phyloP scores from a whole-genome alignment of 2,113 vertebrate genomes.

The Desmodus rotundus region DNA sequence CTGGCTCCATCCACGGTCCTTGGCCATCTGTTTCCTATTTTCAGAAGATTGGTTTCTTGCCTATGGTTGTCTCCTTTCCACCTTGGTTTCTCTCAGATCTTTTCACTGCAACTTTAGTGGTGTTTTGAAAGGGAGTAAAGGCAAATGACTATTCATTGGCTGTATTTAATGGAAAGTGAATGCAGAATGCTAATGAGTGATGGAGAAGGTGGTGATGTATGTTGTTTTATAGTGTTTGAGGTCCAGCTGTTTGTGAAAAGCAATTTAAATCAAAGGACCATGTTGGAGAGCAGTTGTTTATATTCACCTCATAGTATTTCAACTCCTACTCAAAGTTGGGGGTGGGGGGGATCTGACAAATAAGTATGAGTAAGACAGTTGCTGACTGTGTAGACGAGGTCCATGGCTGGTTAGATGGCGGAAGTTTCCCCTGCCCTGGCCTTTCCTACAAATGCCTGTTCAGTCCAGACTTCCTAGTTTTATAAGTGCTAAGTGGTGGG shows the following conservation, averaged over 20 bases:
- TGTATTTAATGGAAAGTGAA: constrained; percentile 21
- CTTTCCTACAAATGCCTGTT: background rate
- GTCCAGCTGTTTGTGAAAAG: constrained; percentile 47
- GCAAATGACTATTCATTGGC: background rate
- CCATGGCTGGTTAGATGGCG: background rate
- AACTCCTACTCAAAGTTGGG: constrained; percentile 36
- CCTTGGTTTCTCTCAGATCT: background rate
- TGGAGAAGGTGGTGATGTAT: background rate
- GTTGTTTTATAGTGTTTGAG: constrained; percentile 27
- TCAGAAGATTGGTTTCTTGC: background rate
- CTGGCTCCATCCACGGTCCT: background rate
- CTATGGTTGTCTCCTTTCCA: background rate
- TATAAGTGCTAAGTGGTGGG: background rate
- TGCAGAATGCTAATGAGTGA: constrained; percentile 18
- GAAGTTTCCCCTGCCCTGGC: background rate
- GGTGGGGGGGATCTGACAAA: background rate
- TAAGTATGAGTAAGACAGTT: background rate
- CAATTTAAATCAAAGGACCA: constrained; percentile 53
- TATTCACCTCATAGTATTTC: constrained; percentile 42
- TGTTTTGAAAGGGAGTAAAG: constrained; percentile 19
- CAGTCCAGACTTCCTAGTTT: background rate
- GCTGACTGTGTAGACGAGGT: background rate
- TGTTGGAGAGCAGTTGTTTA: constrained; percentile 34
- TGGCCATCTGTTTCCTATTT: background rate
- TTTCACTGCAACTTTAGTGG: constrained; percentile 28